These are phyloP conservation scores for Drosophila cardini DNA, from an alignment of 1,140 invertebrate genomes.

Conservation along the genomic window DNA sequence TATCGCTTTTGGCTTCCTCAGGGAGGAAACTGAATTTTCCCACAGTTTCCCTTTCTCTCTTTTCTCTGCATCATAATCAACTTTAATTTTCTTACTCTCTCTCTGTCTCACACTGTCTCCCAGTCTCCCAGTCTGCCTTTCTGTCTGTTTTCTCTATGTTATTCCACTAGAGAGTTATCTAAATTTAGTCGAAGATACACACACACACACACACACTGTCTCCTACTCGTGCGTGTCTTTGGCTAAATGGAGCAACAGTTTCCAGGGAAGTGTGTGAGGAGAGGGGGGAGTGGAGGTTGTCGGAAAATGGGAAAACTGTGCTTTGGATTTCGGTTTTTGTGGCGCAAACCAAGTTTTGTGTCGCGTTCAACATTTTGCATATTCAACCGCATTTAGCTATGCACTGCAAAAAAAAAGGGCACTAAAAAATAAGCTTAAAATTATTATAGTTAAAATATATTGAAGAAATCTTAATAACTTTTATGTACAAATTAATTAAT, in stretches of 20 bases:
- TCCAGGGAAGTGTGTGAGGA: background rate
- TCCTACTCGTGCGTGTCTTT: constrained; percentile 22
- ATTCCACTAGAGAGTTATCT: constrained; percentile 18
- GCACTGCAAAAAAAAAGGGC: no score
- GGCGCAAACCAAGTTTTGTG: constrained; percentile 25
- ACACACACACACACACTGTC: constrained; percentile 8
- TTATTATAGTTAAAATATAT: no score
- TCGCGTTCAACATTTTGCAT: constrained; percentile 58
- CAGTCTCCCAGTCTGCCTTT: no score
- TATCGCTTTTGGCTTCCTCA: constrained; percentile 1
- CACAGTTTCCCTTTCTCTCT: background rate
- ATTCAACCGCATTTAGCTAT: constrained; percentile 56
- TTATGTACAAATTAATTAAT: no score
- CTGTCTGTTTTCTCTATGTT: background rate
- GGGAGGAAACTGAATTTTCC: constrained; percentile 7
- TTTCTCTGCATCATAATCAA: constrained; percentile 31
- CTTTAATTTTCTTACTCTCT: constrained; percentile 30
- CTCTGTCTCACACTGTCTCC: background rate
- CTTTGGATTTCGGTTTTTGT: constrained; percentile 14
- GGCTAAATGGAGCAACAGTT: constrained; percentile 21
- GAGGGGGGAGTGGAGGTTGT: background rate
- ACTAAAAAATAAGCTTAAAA: no score
- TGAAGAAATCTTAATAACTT: no score
- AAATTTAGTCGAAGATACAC: constrained; percentile 30
- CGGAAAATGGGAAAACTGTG: background rate